These are phyloP conservation scores for Podargus strigoides DNA, from an alignment of 2,797 vertebrate genomes.

Conservation along the genomic window DNA sequence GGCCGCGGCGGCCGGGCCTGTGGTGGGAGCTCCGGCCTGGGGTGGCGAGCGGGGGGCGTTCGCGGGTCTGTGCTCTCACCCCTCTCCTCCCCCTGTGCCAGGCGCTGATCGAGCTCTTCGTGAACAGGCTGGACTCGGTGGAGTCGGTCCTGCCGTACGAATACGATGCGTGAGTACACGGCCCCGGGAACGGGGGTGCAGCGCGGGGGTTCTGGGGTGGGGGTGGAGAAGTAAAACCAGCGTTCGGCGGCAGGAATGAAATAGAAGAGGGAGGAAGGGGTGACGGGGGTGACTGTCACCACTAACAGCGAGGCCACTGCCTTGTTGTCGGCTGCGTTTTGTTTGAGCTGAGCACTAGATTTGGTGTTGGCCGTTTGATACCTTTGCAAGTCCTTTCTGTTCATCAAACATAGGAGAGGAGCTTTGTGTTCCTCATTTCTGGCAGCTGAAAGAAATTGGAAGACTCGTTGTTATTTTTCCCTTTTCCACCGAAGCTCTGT, in stretches of 20 bases:
- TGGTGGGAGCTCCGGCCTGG: neutral
- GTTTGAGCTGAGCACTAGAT: neutral
- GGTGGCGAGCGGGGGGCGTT: neutral
- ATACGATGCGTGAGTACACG: slow-evolving; percentile 89
- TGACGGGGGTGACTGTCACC: too few relatives aligned
- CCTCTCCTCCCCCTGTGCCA: slow-evolving; percentile 31
- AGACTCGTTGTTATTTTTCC: neutral
- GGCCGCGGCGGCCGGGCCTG: neutral
- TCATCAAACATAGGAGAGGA: neutral
- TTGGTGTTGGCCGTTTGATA: neutral
- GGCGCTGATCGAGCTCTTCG: slow-evolving; percentile 83
- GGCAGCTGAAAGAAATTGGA: neutral
- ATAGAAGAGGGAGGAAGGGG: neutral
- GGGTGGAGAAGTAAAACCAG: neutral
- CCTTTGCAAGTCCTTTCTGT: neutral
- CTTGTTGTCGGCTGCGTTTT: neutral
- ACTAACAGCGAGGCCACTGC: too few relatives aligned
- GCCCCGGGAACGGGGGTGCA: too few relatives aligned
- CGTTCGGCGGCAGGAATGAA: neutral
- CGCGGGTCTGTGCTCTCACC: neutral
- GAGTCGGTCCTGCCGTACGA: slow-evolving; percentile 88
- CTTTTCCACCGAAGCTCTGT: neutral
- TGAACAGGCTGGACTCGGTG: slow-evolving; percentile 89
- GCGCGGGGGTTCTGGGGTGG: too few relatives aligned
- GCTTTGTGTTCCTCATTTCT: neutral